Percentiles rank a stretch among this genome's conserved stretches.
phyloP scores from a whole-genome alignment of 2,113 vertebrate species.

The Tylochromis polylepis region DNA sequence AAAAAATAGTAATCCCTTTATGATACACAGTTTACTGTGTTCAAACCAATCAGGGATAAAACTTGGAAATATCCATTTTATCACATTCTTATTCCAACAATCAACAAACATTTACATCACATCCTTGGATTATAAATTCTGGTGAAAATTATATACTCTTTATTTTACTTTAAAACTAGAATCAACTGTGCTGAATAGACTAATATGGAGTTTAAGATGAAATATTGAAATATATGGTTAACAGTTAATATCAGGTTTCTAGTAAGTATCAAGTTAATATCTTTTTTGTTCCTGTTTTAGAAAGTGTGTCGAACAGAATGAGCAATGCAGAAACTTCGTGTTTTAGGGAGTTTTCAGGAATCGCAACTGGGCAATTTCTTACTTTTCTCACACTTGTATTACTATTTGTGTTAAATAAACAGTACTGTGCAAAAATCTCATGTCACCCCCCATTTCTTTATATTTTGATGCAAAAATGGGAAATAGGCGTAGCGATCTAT shows the following conservation, averaged over 20 bases:
- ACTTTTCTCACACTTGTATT: no score
- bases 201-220: neutral
- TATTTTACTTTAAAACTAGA: neutral
- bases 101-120: neutral
- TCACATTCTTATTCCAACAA: neutral
- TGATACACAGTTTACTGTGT: neutral
- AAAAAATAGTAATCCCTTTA: neutral
- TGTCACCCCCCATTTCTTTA: no score
- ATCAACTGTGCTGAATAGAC: neutral
- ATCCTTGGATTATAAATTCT: neutral
- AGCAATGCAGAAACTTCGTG: neutral
- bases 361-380: fast-evolving
- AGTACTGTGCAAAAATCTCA: no score
- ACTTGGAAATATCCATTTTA: neutral
- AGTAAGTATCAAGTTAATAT: neutral
- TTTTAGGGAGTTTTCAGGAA: neutral
- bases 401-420: no score
- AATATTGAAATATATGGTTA: neutral
- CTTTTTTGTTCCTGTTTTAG: neutral
- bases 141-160: neutral
- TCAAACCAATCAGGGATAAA: neutral
- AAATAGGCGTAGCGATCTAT: no score
- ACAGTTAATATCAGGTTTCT: neutral
- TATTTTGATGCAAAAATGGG: no score
- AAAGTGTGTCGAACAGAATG: neutral